Conservation (phyloP, 1,140 invertebrate species). For the Drosophila sp. region DNA sequence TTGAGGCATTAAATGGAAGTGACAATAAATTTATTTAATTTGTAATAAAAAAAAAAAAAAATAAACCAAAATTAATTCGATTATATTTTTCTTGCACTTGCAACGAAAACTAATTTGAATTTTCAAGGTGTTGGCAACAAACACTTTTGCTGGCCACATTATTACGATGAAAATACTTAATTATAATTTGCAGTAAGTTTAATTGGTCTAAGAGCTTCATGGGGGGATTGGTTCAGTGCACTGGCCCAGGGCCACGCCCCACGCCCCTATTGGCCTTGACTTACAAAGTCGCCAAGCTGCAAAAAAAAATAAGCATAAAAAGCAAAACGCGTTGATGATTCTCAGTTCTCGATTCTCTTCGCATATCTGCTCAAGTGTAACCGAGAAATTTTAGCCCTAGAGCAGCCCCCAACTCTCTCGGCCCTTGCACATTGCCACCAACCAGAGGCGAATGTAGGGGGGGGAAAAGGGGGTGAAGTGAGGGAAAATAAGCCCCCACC, state of each 20-base stretch:
- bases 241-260: background rate
- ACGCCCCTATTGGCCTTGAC: slow-evolving; percentile 2
- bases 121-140: background rate
- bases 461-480: too few relatives aligned
- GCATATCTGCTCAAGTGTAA: background rate
- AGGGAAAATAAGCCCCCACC: too few relatives aligned
- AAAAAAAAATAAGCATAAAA: background rate
- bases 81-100: background rate
- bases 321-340: too few relatives aligned
- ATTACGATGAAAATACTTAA: background rate
- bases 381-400: slow-evolving; percentile 4
- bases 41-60: background rate
- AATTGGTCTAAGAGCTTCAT: slow-evolving; percentile 2
- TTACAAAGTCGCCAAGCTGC: background rate
- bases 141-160: background rate
- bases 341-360: background rate
- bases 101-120: background rate
- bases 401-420: background rate
- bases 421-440: background rate
- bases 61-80: background rate
- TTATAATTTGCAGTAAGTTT: background rate
- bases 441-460: too few relatives aligned
- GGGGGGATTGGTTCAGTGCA: background rate
- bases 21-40: slow-evolving; percentile 8
- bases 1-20: slow-evolving; percentile 3